Evolutionary conservation across 2,888 invertebrate species (phyloP).

Genomic region (Hyposoter didymator): DNA sequence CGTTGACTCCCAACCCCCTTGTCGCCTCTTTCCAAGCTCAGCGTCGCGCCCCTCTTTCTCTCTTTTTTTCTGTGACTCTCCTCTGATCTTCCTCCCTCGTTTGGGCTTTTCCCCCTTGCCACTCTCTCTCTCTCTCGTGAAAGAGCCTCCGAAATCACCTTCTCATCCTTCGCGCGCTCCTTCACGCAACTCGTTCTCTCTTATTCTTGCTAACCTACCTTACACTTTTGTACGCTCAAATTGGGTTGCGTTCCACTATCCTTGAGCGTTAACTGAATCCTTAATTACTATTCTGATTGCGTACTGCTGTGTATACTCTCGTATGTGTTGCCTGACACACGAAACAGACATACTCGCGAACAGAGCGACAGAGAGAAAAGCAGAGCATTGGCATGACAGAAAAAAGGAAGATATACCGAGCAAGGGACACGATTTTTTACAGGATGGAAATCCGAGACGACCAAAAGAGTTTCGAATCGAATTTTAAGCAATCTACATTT

Average conservation of each 20-base stretch:
- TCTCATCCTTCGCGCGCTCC: conserved; percentile 27
- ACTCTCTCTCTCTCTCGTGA: conserved; percentile 31
- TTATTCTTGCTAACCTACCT: conserved; percentile 74
- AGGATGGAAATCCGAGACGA: conserved; percentile 11
- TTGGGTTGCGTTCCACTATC: conserved; percentile 80
- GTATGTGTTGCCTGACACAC: conserved; percentile 34
- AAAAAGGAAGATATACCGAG: neutral
- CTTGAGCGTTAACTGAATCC: conserved; percentile 80
- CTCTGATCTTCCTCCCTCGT: conserved; percentile 35
- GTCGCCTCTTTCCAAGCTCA: conserved; percentile 47
- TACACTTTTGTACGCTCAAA: conserved; percentile 80
- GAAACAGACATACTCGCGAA: conserved; percentile 2
- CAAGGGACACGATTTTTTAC: conserved; percentile 13
- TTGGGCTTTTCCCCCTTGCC: conserved; percentile 36
- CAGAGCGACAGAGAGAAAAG: neutral
- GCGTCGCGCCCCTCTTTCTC: conserved; percentile 36
- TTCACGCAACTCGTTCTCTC: conserved; percentile 66
- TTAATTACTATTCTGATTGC: conserved; percentile 82
- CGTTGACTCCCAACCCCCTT: conserved; percentile 38
- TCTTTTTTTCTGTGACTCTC: conserved; percentile 1
- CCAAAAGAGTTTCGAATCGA: conserved; percentile 38
- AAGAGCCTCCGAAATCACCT: conserved; percentile 56
- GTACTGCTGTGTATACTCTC: conserved; percentile 67
- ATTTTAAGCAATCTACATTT: conserved; percentile 22
- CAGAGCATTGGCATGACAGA: neutral